Evolutionary conservation across 2,888 invertebrate species (phyloP), one percentile per base, ranked within the genome.

Genomic region (Mechanitis mazaeus): DNA sequence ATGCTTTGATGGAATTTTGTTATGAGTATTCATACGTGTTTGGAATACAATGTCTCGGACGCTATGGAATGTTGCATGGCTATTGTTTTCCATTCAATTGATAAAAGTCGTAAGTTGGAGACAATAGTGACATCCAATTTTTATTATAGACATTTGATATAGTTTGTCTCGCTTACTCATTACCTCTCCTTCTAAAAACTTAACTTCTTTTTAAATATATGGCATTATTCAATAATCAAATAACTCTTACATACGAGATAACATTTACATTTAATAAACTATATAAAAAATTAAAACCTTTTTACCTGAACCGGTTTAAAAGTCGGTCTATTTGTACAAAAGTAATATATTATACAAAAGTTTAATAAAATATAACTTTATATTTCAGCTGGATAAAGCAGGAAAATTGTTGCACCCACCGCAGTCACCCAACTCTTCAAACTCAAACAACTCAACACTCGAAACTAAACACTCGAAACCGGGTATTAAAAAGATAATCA

Each of bases 311-410:
- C 35, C 6, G 2, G 3, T 35, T 2, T 5, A 35, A 35, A 35
- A 3, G 6, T 35, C 35, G 35, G 35, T 56, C 33, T 6, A 45
- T 42, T 35, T 56, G 3, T 20, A 4, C 12, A 55, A 46, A 47
- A 12, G 28, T 60, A 55, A 38, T 59, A 50, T 50, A 3, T 46
- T 45, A 55, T 54, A 9, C 9, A 11, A 42, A 3, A 9, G 2
- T 6, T 42, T 42, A 42, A 42, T 11, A 11, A 9, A 42, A 42
- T 42, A 42, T 9, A 5, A 42, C 54, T 63, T 67, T 59, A 65
- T 67, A 56, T 87, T 87, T 47, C 88, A 91, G 91, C 84, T 91
- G 75, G 91, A 91, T 73, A 90, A 89, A 75, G 89, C 90, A 78
- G 87, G 79, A 28, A 87, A 84, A 65, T 76, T 85, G 38, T 77